These are phyloP conservation scores for Yponomeuta cagnagella DNA, from an alignment of 2,888 invertebrate genomes.

Conservation along the genomic window DNA sequence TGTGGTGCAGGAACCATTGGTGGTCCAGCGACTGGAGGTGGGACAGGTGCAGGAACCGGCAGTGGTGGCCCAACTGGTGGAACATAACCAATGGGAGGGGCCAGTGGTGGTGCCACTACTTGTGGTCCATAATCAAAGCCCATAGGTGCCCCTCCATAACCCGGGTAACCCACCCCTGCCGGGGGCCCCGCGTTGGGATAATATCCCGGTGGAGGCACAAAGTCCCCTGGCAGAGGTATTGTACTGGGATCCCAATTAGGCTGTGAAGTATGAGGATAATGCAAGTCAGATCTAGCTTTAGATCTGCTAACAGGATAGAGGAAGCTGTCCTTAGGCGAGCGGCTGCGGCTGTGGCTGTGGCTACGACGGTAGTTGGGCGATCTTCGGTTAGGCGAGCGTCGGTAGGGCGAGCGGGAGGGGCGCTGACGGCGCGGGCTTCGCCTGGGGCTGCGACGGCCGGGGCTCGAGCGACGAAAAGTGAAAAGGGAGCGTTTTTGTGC, in stretches of 20 bases:
- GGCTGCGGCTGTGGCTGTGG: slow-evolving; percentile 7
- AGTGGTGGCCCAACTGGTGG: slow-evolving; percentile 17
- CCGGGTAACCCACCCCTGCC: slow-evolving; percentile 32
- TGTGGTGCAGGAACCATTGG: neutral
- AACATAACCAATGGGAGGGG: slow-evolving; percentile 14
- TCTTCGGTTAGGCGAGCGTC: slow-evolving; percentile 4
- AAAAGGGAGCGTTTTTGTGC: no score
- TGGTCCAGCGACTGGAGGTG: slow-evolving; percentile 27
- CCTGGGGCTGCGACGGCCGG: slow-evolving; percentile 19
- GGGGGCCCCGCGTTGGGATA: slow-evolving; percentile 22
- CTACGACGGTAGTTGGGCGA: neutral
- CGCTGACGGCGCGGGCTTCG: slow-evolving; percentile 21
- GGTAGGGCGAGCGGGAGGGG: slow-evolving; percentile 18
- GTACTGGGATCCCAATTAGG: slow-evolving; percentile 15
- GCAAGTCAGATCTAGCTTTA: slow-evolving; percentile 16
- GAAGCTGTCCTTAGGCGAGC: slow-evolving; percentile 20
- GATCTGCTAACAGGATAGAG: slow-evolving; percentile 19
- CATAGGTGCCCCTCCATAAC: slow-evolving; percentile 25
- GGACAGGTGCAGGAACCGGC: slow-evolving; percentile 27
- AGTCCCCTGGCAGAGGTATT: slow-evolving; percentile 20
- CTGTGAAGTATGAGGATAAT: slow-evolving; percentile 15
- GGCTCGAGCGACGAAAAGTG: neutral
- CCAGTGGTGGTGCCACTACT: slow-evolving; percentile 17
- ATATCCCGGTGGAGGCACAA: slow-evolving; percentile 24
- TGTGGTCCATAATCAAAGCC: slow-evolving; percentile 39